A percentile compares a stretch with the other conserved stretches of the same genome.
These are phyloP conservation scores for Phasianus colchicus DNA, from an alignment of 2,113 vertebrate species.

Conservation along the genomic window DNA sequence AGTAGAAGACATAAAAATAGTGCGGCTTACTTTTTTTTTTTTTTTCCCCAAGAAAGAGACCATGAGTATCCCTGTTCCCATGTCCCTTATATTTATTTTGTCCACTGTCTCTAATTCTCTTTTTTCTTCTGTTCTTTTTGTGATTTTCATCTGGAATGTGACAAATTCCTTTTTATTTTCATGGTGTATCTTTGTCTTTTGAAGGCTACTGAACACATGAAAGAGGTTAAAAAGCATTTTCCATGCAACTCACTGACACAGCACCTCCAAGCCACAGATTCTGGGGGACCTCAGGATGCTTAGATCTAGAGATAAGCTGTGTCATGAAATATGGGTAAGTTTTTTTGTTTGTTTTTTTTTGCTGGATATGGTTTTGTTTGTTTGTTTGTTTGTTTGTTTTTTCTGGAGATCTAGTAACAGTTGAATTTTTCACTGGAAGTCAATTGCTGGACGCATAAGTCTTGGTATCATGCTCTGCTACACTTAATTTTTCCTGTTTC, in stretches of 20 bases:
- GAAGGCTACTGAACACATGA: background rate
- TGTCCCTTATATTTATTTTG: background rate
- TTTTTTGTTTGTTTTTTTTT: background rate
- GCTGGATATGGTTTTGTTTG: background rate
- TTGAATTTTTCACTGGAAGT: background rate
- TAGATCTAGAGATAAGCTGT: fast-evolving
- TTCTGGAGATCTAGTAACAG: background rate
- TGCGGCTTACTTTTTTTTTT: background rate
- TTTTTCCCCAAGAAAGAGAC: background rate
- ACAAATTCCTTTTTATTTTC: background rate
- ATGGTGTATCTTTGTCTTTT: background rate
- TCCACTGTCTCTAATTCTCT: background rate
- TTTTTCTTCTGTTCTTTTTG: background rate
- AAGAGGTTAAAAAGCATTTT: background rate
- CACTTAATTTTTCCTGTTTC: background rate
- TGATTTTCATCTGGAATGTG: background rate
- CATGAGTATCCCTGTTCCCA: background rate
- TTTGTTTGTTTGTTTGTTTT: background rate
- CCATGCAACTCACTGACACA: background rate
- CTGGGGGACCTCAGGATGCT: background rate
- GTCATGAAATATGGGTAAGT: too few relatives aligned
- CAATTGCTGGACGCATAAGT: background rate
- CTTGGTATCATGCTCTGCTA: background rate
- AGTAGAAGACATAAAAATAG: background rate
- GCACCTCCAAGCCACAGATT: background rate